These are phyloP conservation scores for Sarotherodon lohbergeri DNA, from an alignment of 2,113 vertebrate genomes.

Conservation along the genomic window DNA sequence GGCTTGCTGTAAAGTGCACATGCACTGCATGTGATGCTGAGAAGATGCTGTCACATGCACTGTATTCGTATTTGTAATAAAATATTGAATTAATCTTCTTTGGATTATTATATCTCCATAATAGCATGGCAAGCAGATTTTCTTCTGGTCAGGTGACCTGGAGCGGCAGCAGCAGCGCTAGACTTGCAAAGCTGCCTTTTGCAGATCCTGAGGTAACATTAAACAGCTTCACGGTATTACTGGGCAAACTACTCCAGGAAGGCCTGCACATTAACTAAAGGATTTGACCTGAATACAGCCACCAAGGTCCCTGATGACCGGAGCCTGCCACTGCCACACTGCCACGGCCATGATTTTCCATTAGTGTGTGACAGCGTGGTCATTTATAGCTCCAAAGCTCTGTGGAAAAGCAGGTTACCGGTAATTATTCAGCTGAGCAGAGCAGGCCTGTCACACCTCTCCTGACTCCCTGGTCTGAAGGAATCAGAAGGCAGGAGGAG, in stretches of 20 bases:
- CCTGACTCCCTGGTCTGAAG: neutral
- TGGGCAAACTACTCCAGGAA: neutral
- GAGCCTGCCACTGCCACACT: neutral
- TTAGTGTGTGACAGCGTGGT: constrained; percentile 17
- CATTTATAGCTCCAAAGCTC: constrained; percentile 29
- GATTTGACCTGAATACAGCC: constrained; percentile 22
- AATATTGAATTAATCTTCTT: neutral
- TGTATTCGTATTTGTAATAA: neutral
- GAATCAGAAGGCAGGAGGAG: neutral
- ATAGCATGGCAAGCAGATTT: neutral
- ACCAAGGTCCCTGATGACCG: neutral
- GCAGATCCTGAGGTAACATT: neutral
- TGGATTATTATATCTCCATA: neutral
- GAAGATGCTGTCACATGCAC: rapidly evolving
- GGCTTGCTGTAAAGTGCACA: neutral
- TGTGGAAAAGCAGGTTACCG: constrained; percentile 45
- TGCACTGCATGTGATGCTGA: neutral
- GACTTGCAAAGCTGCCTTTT: neutral
- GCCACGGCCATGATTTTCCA: constrained; percentile 7
- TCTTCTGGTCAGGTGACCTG: neutral
- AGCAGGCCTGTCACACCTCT: constrained; percentile 8
- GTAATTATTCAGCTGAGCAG: constrained; percentile 49
- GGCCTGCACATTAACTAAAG: neutral
- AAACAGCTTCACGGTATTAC: neutral
- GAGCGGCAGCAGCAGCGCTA: neutral